Conservation (phyloP, 2,113 vertebrate genomes). For the Crotalus viridis region DNA sequence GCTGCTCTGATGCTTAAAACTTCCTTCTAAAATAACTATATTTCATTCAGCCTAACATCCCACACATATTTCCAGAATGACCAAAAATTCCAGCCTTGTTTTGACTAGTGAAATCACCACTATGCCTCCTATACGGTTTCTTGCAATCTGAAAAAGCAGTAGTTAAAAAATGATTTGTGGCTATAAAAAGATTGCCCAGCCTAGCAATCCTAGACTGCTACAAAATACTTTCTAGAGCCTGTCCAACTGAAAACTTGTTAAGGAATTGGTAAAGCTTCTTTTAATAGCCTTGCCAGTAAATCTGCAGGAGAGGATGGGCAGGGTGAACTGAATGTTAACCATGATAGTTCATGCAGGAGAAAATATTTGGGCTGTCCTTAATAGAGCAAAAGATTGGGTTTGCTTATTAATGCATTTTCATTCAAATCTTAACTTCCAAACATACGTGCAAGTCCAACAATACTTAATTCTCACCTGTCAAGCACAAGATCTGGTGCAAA, state of each 20-base stretch:
- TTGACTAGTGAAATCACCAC: background rate
- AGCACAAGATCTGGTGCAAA: constrained; percentile 93
- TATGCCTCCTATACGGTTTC: background rate
- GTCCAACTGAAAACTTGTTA: background rate
- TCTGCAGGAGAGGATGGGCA: background rate
- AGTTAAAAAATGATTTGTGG: background rate
- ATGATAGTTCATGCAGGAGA: background rate
- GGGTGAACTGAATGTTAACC: background rate
- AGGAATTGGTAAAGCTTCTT: background rate
- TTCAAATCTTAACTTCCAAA: background rate
- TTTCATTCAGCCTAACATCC: background rate
- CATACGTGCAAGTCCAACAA: background rate
- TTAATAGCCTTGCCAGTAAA: background rate
- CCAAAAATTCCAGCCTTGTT: background rate
- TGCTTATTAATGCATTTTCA: background rate
- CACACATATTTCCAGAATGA: background rate
- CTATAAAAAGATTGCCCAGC: background rate
- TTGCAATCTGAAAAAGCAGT: background rate
- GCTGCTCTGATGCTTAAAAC: background rate
- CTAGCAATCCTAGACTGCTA: background rate
- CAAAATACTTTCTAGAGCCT: background rate
- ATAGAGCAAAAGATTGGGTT: background rate
- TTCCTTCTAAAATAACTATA: background rate
- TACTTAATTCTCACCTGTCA: constrained; percentile 79
- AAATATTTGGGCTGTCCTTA: background rate